These are phyloP conservation scores for Diaprepes abbreviatus DNA, from an alignment of 2,888 invertebrate species.

Conservation along the genomic window DNA sequence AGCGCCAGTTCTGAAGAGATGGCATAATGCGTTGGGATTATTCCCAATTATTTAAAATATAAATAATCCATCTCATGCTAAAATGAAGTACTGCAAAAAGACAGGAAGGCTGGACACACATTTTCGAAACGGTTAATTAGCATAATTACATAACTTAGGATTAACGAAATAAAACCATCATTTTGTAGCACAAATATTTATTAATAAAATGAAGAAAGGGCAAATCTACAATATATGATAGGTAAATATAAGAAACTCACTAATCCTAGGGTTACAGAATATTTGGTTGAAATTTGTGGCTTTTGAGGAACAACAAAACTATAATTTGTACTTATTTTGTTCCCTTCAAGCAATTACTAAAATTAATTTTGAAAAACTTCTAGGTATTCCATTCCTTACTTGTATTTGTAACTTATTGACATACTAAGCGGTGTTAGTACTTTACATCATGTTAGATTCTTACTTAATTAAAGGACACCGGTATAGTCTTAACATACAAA, in stretches of 20 bases:
- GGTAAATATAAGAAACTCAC: constrained; percentile 31
- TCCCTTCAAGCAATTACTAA: constrained; percentile 31
- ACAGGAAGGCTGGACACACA: no score
- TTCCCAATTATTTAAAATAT: no score
- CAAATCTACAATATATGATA: constrained; percentile 27
- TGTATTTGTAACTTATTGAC: constrained; percentile 6
- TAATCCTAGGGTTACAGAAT: constrained; percentile 33
- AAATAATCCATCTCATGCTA: no score
- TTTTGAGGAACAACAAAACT: constrained; percentile 26
- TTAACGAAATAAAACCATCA: not conserved
- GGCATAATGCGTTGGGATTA: no score
- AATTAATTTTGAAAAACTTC: constrained; percentile 25
- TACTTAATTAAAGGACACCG: constrained; percentile 22
- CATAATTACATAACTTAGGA: no score
- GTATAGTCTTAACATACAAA: constrained; percentile 1
- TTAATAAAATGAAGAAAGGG: constrained; percentile 20
- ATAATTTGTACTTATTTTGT: constrained; percentile 36
- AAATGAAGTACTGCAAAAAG: no score
- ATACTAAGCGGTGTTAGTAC: constrained; percentile 35
- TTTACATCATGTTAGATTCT: constrained; percentile 36
- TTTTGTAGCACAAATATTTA: constrained; percentile 35
- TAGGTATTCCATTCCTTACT: not conserved
- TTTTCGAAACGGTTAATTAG: no score
- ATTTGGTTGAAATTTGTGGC: constrained; percentile 39
- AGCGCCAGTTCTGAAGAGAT: no score